A percentile compares a stretch with the other conserved stretches of the same genome.
Conservation (phyloP, 2,113 vertebrate genomes). For the Pycnonotus jocosus region DNA sequence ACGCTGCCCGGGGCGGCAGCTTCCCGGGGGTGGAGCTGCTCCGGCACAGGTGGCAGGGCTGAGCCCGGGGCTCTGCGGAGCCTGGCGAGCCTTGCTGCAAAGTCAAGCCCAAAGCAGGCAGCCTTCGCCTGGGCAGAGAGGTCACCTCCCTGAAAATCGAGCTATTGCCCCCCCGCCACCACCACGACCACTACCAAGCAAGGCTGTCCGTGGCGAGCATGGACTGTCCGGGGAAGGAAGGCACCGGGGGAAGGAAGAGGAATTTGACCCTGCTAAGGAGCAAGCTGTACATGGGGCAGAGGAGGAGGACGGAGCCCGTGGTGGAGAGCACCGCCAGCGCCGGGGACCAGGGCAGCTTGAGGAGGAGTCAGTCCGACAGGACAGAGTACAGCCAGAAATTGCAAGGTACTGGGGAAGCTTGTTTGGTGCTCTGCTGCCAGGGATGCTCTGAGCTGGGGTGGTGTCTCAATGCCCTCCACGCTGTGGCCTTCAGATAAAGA, state of each 20-base stretch:
- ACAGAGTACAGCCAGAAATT: constrained; percentile 92
- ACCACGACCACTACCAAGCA: neutral
- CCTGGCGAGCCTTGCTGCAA: neutral
- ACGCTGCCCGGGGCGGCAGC: constrained; percentile 37
- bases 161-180: accelerated
- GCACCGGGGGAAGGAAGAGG: constrained; percentile 72
- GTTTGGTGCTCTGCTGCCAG: neutral
- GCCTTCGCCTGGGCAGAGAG: neutral
- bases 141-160: neutral
- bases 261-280: constrained; percentile 81
- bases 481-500: neutral
- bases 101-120: neutral
- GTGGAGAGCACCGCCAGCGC: constrained; percentile 55
- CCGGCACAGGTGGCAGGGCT: constrained; percentile 71
- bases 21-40: constrained; percentile 77
- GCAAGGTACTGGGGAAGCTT: constrained; percentile 79
- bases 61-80: constrained; percentile 67
- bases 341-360: constrained; percentile 79
- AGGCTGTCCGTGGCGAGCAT: constrained; percentile 70
- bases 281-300: constrained; percentile 82
- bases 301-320: constrained; percentile 90
- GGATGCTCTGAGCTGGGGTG: neutral
- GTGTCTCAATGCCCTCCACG: neutral
- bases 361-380: constrained; percentile 94
- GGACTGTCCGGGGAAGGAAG: constrained; percentile 73